Percentiles rank a stretch among this genome's conserved stretches.
Conservation (phyloP, 2,113 vertebrate genomes). For the Psephotus haematonotus region DNA sequence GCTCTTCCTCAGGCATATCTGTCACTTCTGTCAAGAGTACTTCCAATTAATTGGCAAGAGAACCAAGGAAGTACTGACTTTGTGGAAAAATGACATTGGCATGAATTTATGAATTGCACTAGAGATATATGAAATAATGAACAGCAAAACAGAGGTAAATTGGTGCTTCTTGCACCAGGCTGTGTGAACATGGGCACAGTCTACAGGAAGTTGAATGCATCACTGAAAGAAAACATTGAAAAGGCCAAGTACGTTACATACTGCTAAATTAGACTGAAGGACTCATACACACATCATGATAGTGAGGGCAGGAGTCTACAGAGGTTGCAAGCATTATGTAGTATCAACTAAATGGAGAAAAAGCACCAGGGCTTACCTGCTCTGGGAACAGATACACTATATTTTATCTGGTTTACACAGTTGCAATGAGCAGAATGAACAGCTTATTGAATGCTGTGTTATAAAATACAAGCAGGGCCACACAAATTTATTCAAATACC, state of each 20-base stretch:
- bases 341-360: not conserved
- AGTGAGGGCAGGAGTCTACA: not conserved
- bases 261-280: not conserved
- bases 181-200: not conserved
- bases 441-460: not conserved
- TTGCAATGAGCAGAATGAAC: not conserved
- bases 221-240: not conserved
- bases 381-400: not conserved
- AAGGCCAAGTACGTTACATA: not conserved
- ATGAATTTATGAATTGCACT: not conserved
- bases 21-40: slow-evolving; percentile 3
- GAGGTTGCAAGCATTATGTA: not conserved
- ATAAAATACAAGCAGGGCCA: not conserved
- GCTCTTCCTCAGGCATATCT: not conserved
- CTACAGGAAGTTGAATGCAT: not conserved
- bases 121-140: not conserved
- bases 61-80: not conserved
- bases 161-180: not conserved
- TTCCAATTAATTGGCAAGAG: slow-evolving; percentile 14
- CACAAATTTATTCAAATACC: not conserved
- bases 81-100: not conserved
- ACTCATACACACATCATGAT: not conserved
- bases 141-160: not conserved
- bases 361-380: not conserved
- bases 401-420: not conserved